Base-by-base conservation (phyloP, 2,113 vertebrate species). In the Steatornis caripensis region DNA sequence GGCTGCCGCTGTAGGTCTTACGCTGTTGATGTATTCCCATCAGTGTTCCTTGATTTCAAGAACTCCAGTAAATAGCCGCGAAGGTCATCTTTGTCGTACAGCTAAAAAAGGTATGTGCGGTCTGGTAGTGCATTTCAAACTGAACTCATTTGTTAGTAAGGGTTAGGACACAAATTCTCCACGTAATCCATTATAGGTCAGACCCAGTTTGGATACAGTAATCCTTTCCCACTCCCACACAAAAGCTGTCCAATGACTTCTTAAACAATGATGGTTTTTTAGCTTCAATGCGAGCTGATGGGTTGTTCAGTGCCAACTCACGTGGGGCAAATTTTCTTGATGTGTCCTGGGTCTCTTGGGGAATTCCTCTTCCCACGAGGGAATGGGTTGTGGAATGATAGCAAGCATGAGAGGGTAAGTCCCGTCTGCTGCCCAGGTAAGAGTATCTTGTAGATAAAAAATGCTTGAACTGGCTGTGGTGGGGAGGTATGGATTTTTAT, bases 141-240 rank as follows among this genome's bases (percentile, higher is more conserved):
- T 23, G 30, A 64, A 62, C 57, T 72, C 6, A 2, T 87, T 49
- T 27, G 60, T 72, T 43, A 53, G 22, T 12, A 14, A 51, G 34
- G 76, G 85, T 68, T 43, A 89, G 81, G 80, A 9, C 39, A 7
- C 80, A 65, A 57, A 39, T 88, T 89, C 72, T 81, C 54, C 39
- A 55, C 69, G 80, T 97, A 97, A 96, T 96, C 95, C 91, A 32
- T 87, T 77, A 26, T 11, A 53, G 89, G 89, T 89, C 45, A 92
- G 84, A 27, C 74, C 87, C 87, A 34, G 53, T 66, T 96, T 89
- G 97, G 89, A 75, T 58, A 32, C 89, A 12, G 69, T 97, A 97
- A 97, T 96, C 96, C 89, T 7, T 22, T 95, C 77, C 80, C 91
- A 95, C 94, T 81, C 96, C 94, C 86, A 83, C 94, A 2, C 87